Evolutionary conservation across 2,113 vertebrate genomes (phyloP), one percentile per base, ranked within the genome.

Genomic region (Anoura caudifer): DNA sequence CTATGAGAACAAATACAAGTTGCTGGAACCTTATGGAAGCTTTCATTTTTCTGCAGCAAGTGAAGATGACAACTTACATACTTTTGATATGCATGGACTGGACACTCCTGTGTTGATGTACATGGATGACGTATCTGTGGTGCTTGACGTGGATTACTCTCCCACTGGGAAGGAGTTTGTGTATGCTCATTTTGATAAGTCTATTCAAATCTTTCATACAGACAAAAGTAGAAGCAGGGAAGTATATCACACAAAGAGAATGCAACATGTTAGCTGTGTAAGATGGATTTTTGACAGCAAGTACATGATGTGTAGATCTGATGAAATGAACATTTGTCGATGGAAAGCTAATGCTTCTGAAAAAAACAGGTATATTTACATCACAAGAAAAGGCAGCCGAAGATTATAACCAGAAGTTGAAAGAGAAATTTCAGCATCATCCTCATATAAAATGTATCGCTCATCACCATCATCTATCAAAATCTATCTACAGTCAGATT

Each of bases 11-110:
- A 96, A 99, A 99, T 98, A 99, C 99, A 0, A 87, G 99, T 54
- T 99, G 99, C 98, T 99, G 99, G 99, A 99, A 99, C 95, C 99
- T 99, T 1, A 99, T 99, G 99, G 99, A 99, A 98, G 99, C 99
- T 24, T 99, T 99, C 72, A 94, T 99, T 98, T 99, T 99, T 97
- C 99, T 89, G 99, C 99, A 97, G 98, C 99, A 95, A 99, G 99
- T 97, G 99, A 99, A 98, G 99, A 99, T 98, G 99, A 99, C 96
- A 99, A 99, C 97, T 98, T 99, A 7, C 99, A 99, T 98, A 99
- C 99, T 7, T 99, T 99, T 1, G 99, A 99, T 97, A 99, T 99
- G 99, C 99, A 99, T 93, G 94, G 91, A 14, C 98, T 99, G 79
- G 98, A 99, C 38, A 97, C 72, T 1, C 99, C 99, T 7, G 9